These are phyloP conservation scores for Cyclargus thomasi DNA, from an alignment of 1,140 invertebrate species.

Conservation along the genomic window DNA sequence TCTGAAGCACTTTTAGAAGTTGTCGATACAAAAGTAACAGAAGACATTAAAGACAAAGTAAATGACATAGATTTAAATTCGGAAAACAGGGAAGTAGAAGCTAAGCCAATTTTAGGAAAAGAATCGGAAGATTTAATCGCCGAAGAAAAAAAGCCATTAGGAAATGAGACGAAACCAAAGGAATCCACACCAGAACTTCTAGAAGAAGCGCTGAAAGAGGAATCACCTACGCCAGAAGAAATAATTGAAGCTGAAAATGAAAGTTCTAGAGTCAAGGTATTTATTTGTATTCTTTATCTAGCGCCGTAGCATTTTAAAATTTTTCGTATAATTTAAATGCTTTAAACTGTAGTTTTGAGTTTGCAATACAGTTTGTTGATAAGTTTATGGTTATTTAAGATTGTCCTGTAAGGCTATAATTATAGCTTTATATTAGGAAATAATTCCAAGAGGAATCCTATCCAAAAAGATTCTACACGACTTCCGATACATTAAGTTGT, in stretches of 20 bases:
- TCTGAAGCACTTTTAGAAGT: background rate
- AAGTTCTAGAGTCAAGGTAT: conserved; percentile 57
- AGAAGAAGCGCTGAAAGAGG: conserved; percentile 19
- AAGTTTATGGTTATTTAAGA: too few species aligned
- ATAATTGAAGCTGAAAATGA: conserved; percentile 19
- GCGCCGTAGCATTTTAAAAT: background rate
- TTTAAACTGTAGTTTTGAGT: background rate
- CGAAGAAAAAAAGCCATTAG: background rate
- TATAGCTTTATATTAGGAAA: too few species aligned
- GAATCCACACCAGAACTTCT: conserved; percentile 21
- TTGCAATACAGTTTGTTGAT: too few species aligned
- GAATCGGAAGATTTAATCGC: background rate
- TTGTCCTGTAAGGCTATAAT: too few species aligned
- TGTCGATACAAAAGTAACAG: conserved; percentile 7
- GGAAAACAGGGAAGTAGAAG: conserved; percentile 12
- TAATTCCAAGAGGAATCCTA: too few species aligned
- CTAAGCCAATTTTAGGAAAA: conserved; percentile 5
- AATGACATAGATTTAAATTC: conserved; percentile 13
- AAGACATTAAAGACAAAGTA: conserved; percentile 16
- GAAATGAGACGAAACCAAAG: conserved; percentile 18
- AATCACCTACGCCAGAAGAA: conserved; percentile 20
- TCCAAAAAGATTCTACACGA: too few species aligned
- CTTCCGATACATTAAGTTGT: too few species aligned
- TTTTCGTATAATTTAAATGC: background rate
- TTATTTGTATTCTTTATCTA: conserved; percentile 21